Evolutionary conservation across 2,888 invertebrate genomes (phyloP).

Genomic region (Monochamus alternatus): DNA sequence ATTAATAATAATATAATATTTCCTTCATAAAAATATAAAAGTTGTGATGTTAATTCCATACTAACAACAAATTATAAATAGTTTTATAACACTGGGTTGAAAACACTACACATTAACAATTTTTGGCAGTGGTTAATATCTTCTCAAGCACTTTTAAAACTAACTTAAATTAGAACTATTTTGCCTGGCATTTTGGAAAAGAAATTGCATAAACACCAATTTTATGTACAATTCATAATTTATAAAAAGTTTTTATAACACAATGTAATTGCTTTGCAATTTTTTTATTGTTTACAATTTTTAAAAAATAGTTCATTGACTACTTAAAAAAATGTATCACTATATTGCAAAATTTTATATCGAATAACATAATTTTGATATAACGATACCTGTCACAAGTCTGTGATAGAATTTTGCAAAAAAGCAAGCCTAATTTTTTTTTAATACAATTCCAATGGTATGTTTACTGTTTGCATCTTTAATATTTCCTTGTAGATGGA

Average conservation of each 20-base stretch:
- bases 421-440: not conserved
- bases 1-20: constrained; percentile 53
- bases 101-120: constrained; percentile 58
- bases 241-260: constrained; percentile 14
- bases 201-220: constrained; percentile 60
- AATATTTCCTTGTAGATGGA: no score
- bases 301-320: not conserved
- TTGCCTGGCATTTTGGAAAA: constrained; percentile 65
- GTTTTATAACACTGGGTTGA: constrained; percentile 66
- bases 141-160: constrained; percentile 62
- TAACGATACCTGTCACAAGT: constrained; percentile 1
- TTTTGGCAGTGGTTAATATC: constrained; percentile 66
- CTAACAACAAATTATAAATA: constrained; percentile 60
- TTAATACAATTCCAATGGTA: no score
- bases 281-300: not conserved
- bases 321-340: not conserved
- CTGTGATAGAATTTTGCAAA: constrained; percentile 17
- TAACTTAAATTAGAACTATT: constrained; percentile 67
- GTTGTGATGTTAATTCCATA: constrained; percentile 63
- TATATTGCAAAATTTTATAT: constrained; percentile 12
- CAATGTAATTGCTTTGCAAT: not conserved
- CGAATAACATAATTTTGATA: constrained; percentile 18
- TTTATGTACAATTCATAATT: constrained; percentile 33
- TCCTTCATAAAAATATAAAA: constrained; percentile 53
- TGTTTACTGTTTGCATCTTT: no score